Percentiles rank a stretch among this genome's conserved stretches.
phyloP scores from a whole-genome alignment of 2,113 vertebrate species.

The Notiomystis cincta region DNA sequence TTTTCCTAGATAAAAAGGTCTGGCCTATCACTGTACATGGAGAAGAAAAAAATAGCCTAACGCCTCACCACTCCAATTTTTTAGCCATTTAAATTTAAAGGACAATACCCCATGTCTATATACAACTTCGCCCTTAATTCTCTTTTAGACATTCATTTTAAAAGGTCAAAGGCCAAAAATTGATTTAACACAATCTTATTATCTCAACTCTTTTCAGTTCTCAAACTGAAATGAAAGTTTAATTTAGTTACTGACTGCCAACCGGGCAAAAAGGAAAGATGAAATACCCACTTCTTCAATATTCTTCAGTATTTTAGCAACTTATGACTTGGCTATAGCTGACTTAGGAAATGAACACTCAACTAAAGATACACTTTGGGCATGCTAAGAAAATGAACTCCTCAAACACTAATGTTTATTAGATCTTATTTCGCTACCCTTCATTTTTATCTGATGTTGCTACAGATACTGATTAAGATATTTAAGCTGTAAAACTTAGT shows the following conservation, averaged over 20 bases:
- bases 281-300: background rate
- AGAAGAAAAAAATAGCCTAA: background rate
- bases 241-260: background rate
- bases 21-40: background rate
- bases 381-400: background rate
- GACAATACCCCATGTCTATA: background rate
- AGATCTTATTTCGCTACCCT: background rate
- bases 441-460: background rate
- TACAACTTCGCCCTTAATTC: background rate
- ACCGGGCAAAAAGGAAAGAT: background rate
- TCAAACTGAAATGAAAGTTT: background rate
- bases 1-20: background rate
- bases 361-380: background rate
- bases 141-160: background rate
- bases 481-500: background rate
- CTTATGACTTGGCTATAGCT: background rate
- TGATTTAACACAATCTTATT: background rate
- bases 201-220: background rate
- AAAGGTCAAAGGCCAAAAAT: background rate
- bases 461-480: background rate
- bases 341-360: background rate
- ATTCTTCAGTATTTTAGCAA: background rate
- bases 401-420: background rate
- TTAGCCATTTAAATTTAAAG: background rate
- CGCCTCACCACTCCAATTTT: background rate